A percentile compares a stretch with the other conserved stretches of the same genome.
phyloP scores from a whole-genome alignment of 2,888 invertebrate species.

The Onchidella celtica region DNA sequence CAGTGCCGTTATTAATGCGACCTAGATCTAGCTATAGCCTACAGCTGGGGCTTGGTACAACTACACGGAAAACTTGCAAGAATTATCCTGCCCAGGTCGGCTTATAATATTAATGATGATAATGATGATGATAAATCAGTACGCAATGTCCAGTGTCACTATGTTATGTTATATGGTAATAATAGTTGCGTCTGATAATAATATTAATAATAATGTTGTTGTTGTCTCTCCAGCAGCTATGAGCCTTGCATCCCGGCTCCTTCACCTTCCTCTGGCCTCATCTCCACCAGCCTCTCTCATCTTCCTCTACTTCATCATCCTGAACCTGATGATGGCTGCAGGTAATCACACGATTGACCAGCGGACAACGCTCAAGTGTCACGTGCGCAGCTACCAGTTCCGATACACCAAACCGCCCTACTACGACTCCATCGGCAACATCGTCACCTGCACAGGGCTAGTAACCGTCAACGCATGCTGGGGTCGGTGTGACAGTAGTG shows the following conservation, averaged over 20 bases:
- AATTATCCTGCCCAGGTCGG: too few relatives aligned
- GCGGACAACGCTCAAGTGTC: conserved; percentile 58
- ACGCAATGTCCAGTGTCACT: too few relatives aligned
- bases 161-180: too few relatives aligned
- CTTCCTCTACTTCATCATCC: conserved; percentile 6
- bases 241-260: conserved; percentile 31
- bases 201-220: neutral
- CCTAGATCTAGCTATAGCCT: too few relatives aligned
- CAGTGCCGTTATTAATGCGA: too few relatives aligned
- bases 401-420: conserved; percentile 54
- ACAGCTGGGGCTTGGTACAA: too few relatives aligned
- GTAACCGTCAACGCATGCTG: conserved; percentile 89
- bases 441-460: conserved; percentile 88
- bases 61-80: too few relatives aligned
- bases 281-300: conserved; percentile 4
- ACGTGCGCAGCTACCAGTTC: conserved; percentile 55
- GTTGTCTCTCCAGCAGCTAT: conserved; percentile 7
- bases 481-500: conserved; percentile 91
- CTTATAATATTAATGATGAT: too few relatives aligned
- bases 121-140: too few relatives aligned
- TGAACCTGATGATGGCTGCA: conserved; percentile 26
- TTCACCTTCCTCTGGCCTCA: conserved; percentile 7
- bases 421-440: conserved; percentile 82
- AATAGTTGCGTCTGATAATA: too few relatives aligned
- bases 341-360: conserved; percentile 58